These are phyloP conservation scores for Griposia aprilina DNA, from an alignment of 2,888 invertebrate genomes.

Conservation along the genomic window DNA sequence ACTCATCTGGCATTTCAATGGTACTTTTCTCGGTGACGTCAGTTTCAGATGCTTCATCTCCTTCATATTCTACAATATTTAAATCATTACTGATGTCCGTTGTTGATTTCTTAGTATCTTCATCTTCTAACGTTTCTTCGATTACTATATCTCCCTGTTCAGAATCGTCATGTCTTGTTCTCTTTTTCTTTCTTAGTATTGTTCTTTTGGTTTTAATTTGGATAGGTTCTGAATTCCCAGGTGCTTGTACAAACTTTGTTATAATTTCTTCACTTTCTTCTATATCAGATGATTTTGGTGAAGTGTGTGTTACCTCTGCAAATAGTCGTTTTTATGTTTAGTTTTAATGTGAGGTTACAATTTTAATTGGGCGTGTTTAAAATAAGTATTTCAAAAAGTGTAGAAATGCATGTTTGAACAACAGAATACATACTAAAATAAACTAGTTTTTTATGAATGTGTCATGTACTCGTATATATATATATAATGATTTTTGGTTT, in stretches of 20 bases:
- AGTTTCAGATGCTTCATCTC: slow-evolving; percentile 70
- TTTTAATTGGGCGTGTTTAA: neutral
- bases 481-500: neutral
- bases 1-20: slow-evolving; percentile 82
- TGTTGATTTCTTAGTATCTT: slow-evolving; percentile 67
- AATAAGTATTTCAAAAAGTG: neutral
- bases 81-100: slow-evolving; percentile 74
- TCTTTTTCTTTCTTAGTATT: slow-evolving; percentile 86
- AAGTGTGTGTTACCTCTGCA: slow-evolving; percentile 76
- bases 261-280: slow-evolving; percentile 91
- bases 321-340: slow-evolving; percentile 56
- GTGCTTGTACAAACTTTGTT: slow-evolving; percentile 89
- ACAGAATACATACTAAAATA: too few species aligned
- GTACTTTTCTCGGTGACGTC: slow-evolving; percentile 79
- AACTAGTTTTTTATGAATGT: neutral
- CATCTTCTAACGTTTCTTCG: slow-evolving; percentile 87
- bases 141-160: slow-evolving; percentile 88
- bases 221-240: slow-evolving; percentile 88
- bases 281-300: slow-evolving; percentile 83
- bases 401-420: neutral
- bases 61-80: slow-evolving; percentile 84
- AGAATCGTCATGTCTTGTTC: slow-evolving; percentile 60
- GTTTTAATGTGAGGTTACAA: neutral
- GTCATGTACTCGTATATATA: neutral
- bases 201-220: slow-evolving; percentile 91